Evolutionary conservation across 1,140 invertebrate species (phyloP).

Genomic region (Drosophila quadrilineata): DNA sequence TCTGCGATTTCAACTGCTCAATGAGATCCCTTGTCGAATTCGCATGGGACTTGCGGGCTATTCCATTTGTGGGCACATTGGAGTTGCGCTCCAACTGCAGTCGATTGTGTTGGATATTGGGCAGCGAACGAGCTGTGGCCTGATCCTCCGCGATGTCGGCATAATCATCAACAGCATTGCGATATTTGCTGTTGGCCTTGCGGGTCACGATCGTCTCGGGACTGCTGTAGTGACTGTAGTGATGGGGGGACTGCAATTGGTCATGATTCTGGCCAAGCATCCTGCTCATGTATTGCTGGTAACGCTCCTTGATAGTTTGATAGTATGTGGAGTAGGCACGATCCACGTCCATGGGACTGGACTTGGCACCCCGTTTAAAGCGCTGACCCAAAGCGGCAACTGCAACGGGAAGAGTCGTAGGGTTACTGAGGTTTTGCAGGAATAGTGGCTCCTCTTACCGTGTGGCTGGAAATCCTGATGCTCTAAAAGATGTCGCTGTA

Average conservation of each 20-base stretch:
- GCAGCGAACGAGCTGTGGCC: constrained; percentile 30
- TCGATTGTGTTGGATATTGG: constrained; percentile 40
- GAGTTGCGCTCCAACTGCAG: constrained; percentile 15
- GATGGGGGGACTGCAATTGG: too few relatives aligned
- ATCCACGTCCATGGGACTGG: constrained; percentile 51
- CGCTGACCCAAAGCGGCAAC: constrained; percentile 6
- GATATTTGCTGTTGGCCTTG: constrained; percentile 52
- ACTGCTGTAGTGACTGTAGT: constrained; percentile 54
- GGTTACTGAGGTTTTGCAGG: background rate
- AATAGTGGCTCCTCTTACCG: background rate
- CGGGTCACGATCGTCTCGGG: constrained; percentile 51
- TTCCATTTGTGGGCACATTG: constrained; percentile 35
- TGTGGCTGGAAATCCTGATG: background rate
- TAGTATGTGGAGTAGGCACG: constrained; percentile 75
- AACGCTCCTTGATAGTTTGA: constrained; percentile 73
- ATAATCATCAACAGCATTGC: constrained; percentile 23
- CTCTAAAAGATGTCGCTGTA: constrained; percentile 48
- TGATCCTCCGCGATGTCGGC: constrained; percentile 26
- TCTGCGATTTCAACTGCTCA: constrained; percentile 73
- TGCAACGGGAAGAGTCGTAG: background rate
- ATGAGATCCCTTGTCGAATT: constrained; percentile 51
- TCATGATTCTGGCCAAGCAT: constrained; percentile 55
- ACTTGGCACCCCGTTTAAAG: constrained; percentile 35
- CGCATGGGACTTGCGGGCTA: constrained; percentile 18
- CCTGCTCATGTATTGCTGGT: constrained; percentile 74